These are phyloP conservation scores for Heterodera carotae DNA, from an alignment of 1,140 invertebrate species.

Conservation along the genomic window DNA sequence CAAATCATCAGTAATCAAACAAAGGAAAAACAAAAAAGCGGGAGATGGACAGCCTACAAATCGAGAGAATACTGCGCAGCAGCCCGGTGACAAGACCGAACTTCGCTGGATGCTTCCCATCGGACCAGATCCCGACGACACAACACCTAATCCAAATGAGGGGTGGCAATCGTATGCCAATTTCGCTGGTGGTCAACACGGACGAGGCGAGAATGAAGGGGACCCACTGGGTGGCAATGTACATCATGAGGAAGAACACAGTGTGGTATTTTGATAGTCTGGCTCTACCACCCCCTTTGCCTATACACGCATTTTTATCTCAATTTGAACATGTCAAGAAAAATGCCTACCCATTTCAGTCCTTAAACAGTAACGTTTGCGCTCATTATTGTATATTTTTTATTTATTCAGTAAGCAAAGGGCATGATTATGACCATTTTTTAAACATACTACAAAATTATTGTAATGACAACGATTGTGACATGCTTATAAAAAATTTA, in stretches of 20 bases:
- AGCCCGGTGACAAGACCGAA: background rate
- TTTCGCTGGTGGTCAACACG: background rate
- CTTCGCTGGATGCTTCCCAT: background rate
- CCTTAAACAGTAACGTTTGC: background rate
- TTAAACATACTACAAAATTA: background rate
- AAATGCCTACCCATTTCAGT: background rate
- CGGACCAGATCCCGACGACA: background rate
- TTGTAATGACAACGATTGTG: background rate
- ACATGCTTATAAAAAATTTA: background rate
- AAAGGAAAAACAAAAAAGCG: background rate
- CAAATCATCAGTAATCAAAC: background rate
- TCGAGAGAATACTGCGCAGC: background rate
- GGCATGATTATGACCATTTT: slow-evolving; percentile 3
- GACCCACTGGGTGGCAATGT: background rate
- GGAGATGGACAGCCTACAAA: background rate
- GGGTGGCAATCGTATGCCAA: background rate
- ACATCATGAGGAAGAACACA: background rate
- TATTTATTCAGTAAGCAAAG: background rate
- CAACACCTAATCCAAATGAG: background rate
- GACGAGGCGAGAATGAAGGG: background rate
- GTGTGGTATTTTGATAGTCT: slow-evolving; percentile 10
- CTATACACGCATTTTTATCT: background rate
- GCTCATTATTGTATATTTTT: slow-evolving; percentile 2
- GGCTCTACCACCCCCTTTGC: background rate
- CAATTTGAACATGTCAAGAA: background rate